Conservation (phyloP, 2,797 vertebrate genomes). For the Sibirionetta formosa region DNA sequence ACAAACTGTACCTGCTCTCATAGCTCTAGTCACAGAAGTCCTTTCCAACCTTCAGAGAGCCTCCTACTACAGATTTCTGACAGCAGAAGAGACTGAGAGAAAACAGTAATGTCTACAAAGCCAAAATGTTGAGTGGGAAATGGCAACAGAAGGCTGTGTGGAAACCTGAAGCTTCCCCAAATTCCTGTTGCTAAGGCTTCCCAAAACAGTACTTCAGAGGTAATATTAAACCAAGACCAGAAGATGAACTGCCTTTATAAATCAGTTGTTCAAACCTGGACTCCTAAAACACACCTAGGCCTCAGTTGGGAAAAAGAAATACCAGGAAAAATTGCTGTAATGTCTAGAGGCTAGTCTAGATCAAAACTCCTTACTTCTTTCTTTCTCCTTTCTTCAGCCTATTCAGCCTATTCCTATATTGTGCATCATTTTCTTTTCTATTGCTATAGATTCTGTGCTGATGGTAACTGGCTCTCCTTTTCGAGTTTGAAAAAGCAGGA, state of each 20-base stretch:
- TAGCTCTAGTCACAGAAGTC: background rate
- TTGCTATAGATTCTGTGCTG: background rate
- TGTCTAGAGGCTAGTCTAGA: background rate
- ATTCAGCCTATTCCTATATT: background rate
- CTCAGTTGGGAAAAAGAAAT: background rate
- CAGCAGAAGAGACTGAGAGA: background rate
- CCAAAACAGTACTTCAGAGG: background rate
- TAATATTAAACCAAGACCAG: background rate
- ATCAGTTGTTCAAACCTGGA: background rate
- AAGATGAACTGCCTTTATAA: background rate
- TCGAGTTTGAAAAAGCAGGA: background rate
- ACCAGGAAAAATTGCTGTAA: background rate
- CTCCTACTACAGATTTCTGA: background rate
- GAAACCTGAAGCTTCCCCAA: background rate
- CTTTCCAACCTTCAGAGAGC: background rate
- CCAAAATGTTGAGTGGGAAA: background rate
- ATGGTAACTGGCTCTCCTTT: background rate
- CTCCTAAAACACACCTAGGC: background rate
- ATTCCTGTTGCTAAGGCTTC: background rate
- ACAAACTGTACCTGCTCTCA: background rate
- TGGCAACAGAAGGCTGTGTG: rapidly evolving
- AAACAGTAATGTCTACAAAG: background rate
- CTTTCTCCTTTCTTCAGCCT: background rate
- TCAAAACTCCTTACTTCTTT: background rate
- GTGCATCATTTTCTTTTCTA: background rate